phyloP scores from a whole-genome alignment of 2,113 vertebrate species.

The Corythaixoides concolor region DNA sequence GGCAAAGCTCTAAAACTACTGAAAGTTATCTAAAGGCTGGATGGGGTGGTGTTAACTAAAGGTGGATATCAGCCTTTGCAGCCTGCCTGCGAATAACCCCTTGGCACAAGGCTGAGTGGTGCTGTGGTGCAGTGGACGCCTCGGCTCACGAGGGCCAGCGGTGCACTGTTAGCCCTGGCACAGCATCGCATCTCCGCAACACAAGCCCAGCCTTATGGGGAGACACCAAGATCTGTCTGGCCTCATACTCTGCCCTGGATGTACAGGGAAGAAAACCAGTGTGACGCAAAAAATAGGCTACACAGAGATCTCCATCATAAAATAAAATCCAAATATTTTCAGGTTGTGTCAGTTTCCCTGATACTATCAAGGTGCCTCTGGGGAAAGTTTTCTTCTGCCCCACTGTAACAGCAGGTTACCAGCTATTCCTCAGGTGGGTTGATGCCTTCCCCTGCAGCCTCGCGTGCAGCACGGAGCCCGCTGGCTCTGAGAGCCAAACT shows the following conservation, averaged over 20 bases:
- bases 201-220: background rate
- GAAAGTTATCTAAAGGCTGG: background rate
- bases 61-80: background rate
- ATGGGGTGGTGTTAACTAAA: background rate
- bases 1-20: background rate
- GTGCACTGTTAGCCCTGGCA: fast-evolving
- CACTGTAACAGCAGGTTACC: background rate
- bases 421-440: background rate
- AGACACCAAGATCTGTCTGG: background rate
- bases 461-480: fast-evolving
- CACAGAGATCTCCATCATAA: background rate
- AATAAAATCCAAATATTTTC: background rate
- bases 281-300: background rate
- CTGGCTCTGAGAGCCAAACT: fast-evolving
- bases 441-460: background rate
- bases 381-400: background rate
- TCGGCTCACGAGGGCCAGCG: background rate
- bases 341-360: background rate
- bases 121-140: background rate
- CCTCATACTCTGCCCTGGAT: background rate
- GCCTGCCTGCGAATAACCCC: background rate
- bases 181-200: background rate
- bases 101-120: fast-evolving
- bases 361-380: background rate
- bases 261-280: background rate